Evolutionary conservation across 1,140 invertebrate species (phyloP).

Genomic region (Thrips palmi): DNA sequence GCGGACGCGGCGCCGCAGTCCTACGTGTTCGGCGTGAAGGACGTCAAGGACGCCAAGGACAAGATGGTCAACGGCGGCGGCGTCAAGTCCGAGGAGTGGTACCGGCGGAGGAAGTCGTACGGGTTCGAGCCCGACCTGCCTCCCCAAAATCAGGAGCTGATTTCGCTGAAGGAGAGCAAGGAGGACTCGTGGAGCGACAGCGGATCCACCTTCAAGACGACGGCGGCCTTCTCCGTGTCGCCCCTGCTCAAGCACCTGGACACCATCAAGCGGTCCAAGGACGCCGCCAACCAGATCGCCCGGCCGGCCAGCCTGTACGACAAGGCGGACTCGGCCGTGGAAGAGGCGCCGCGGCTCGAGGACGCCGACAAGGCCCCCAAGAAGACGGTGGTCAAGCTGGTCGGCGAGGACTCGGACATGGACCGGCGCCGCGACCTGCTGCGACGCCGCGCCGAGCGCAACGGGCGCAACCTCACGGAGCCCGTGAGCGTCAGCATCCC

Average conservation of each 20-base stretch:
- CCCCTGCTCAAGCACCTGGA: background rate
- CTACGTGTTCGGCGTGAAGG: conserved; percentile 26
- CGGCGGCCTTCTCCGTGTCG: background rate
- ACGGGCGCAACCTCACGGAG: too few relatives aligned
- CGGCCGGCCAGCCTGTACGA: too few relatives aligned
- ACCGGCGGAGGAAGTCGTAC: conserved; percentile 46
- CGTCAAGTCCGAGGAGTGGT: conserved; percentile 36
- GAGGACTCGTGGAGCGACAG: conserved; percentile 5
- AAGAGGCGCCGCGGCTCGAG: too few relatives aligned
- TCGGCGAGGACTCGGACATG: too few relatives aligned
- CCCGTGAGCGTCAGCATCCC: too few relatives aligned
- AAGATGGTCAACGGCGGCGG: conserved; percentile 23
- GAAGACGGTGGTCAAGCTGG: too few relatives aligned
- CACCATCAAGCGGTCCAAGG: conserved; percentile 44
- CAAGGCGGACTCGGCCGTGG: too few relatives aligned
- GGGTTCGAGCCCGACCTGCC: conserved; percentile 46
- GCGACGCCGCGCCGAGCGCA: too few relatives aligned
- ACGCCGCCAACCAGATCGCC: conserved; percentile 31
- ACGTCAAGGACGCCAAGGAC: conserved; percentile 23
- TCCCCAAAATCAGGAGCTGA: conserved; percentile 22
- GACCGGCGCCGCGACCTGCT: too few relatives aligned
- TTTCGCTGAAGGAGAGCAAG: conserved; percentile 18
- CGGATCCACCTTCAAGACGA: background rate
- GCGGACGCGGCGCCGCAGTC: conserved; percentile 16
- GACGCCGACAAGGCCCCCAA: too few relatives aligned